Evolutionary conservation across 2,113 vertebrate species (phyloP).

Genomic region (Regulus satrapa): DNA sequence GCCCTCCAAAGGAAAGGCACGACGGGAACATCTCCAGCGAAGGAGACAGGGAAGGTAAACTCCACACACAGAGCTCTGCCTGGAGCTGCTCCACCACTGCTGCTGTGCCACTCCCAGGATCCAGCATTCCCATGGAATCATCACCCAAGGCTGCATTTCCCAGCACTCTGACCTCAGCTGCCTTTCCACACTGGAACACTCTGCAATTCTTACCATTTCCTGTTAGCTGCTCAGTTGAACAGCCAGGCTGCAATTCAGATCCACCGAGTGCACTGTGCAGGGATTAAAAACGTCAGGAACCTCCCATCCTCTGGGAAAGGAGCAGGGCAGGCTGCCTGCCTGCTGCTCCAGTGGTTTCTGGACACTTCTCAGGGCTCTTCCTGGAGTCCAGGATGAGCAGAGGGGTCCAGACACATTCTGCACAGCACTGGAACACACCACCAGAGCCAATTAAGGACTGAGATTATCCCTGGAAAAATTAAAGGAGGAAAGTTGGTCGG

Average conservation of each 20-base stretch:
- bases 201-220: neutral
- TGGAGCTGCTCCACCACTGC: neutral
- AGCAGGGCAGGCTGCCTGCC: neutral
- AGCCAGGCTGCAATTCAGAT: neutral
- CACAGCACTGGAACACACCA: neutral
- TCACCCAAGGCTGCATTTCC: neutral
- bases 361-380: neutral
- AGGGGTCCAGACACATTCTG: fast-evolving
- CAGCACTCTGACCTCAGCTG: neutral
- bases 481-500: neutral
- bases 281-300: fast-evolving
- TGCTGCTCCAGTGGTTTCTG: neutral
- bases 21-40: neutral
- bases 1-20: neutral
- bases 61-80: neutral
- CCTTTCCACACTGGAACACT: neutral
- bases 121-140: neutral
- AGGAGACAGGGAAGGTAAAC: neutral
- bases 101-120: neutral
- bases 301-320: neutral
- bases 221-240: neutral
- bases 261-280: neutral
- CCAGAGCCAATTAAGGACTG: neutral
- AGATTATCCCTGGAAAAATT: neutral
- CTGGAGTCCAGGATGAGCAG: neutral